A percentile compares a stretch with the other conserved stretches of the same genome.
Conservation (phyloP, 1,140 invertebrate species). For the Neodiprion lecontei region DNA sequence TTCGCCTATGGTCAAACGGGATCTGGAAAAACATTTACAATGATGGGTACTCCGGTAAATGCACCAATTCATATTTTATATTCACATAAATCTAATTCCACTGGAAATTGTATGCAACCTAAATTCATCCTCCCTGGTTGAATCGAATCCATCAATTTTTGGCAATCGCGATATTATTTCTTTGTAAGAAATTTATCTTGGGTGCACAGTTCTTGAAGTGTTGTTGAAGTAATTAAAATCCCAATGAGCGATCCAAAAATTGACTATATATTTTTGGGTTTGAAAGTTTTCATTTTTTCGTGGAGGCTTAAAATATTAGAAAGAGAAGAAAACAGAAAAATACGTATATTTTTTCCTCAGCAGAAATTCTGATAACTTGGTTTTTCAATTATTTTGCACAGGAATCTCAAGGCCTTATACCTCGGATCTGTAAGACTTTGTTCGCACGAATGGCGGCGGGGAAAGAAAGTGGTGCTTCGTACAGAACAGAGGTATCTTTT, state of each 20-base stretch:
- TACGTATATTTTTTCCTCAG: too few relatives aligned
- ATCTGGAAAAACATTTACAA: constrained; percentile 97
- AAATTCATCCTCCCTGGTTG: not conserved
- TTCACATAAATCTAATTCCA: not conserved
- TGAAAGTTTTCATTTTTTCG: too few relatives aligned
- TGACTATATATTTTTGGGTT: too few relatives aligned
- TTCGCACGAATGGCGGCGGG: constrained; percentile 78
- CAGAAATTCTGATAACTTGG: too few relatives aligned
- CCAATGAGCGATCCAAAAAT: too few relatives aligned
- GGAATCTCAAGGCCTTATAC: constrained; percentile 86
- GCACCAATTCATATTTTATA: constrained; percentile 6
- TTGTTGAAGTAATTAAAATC: too few relatives aligned
- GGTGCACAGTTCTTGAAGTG: too few relatives aligned
- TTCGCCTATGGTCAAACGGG: constrained; percentile 96
- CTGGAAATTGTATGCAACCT: not conserved
- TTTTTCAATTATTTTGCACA: constrained; percentile 48
- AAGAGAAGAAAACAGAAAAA: too few relatives aligned
- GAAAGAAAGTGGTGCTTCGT: constrained; percentile 82
- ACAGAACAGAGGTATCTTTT: constrained; percentile 85
- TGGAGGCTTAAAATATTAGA: too few relatives aligned
- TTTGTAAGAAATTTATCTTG: too few relatives aligned
- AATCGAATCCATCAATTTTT: not conserved
- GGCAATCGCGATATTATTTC: too few relatives aligned
- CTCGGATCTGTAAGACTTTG: constrained; percentile 82
- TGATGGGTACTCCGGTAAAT: constrained; percentile 90